Percentiles rank a stretch among this genome's conserved stretches.
Conservation (phyloP, 2,113 vertebrate genomes). For the Butastur rufipennis region DNA sequence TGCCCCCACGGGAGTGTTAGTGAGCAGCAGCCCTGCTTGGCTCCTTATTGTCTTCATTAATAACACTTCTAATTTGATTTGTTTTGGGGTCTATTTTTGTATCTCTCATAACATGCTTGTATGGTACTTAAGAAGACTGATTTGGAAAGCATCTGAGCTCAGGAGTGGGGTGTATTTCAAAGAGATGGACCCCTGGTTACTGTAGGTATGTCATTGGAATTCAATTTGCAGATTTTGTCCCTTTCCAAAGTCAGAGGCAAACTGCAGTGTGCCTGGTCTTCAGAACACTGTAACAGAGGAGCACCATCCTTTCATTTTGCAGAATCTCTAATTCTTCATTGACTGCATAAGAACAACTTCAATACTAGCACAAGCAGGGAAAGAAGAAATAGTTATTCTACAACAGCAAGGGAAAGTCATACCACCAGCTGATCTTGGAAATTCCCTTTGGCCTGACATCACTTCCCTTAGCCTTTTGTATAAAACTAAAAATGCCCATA, state of each 20-base stretch:
- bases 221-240: not conserved
- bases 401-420: not conserved
- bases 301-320: not conserved
- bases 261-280: not conserved
- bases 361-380: not conserved
- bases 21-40: not conserved
- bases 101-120: not conserved
- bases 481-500: not conserved
- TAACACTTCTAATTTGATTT: constrained; percentile 7
- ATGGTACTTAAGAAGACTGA: not conserved
- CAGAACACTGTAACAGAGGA: not conserved
- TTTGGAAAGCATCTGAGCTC: not conserved
- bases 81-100: not conserved
- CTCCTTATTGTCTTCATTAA: not conserved
- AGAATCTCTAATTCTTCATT: not conserved
- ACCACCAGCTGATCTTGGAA: not conserved
- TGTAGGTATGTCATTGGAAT: not conserved
- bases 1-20: not conserved
- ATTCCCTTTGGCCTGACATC: not conserved
- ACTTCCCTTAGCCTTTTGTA: not conserved
- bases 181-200: not conserved
- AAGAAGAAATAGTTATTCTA: not conserved
- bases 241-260: not conserved
- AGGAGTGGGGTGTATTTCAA: not conserved
- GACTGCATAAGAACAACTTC: not conserved